These are phyloP conservation scores for Telmatherina bonti DNA, from an alignment of 2,797 vertebrate genomes.

Conservation along the genomic window DNA sequence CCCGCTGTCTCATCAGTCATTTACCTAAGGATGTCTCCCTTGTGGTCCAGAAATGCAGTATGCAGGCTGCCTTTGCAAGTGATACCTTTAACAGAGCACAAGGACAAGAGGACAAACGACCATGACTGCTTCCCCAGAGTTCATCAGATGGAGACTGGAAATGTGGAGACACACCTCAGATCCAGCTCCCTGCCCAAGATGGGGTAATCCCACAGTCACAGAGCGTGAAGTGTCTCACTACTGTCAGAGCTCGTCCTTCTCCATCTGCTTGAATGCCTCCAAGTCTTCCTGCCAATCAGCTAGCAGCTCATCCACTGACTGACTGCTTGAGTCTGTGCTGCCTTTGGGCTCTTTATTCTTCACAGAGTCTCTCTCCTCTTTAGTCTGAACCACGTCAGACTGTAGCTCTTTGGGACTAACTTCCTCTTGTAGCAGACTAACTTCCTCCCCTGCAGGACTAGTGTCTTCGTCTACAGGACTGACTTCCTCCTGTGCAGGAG, in stretches of 20 bases:
- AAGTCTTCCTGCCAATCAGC: conserved; percentile 99
- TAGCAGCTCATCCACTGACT: conserved; percentile 92
- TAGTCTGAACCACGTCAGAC: conserved; percentile 11
- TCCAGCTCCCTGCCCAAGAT: conserved; percentile 17
- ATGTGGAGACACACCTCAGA: conserved; percentile 22
- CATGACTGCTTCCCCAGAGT: conserved; percentile 29
- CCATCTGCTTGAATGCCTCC: conserved; percentile 99
- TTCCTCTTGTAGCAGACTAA: conserved; percentile 39
- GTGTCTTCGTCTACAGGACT: conserved; percentile 39
- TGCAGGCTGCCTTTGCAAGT: conserved; percentile 51
- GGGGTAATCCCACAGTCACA: conserved; percentile 47
- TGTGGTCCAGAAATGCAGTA: conserved; percentile 51
- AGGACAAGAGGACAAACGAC: conserved; percentile 30
- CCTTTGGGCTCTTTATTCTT: conserved; percentile 79
- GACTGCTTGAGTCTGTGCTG: conserved; percentile 76
- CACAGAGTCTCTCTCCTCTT: conserved; percentile 65
- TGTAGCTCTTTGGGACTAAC: conserved; percentile 11
- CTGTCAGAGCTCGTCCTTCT: conserved; percentile 98
- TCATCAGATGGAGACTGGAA: conserved; percentile 37
- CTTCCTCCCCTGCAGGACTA: conserved; percentile 44
- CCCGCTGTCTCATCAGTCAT: conserved; percentile 42
- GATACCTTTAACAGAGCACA: conserved; percentile 39
- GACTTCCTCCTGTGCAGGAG: conserved; percentile 49
- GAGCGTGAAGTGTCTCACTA: conserved; percentile 20
- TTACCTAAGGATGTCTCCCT: conserved; percentile 42